Evolutionary conservation across 64 coral and sea anemone species (phyloP), one percentile per base, ranked within the genome.

Genomic region (Hydrozoanthus tunicans): DNA sequence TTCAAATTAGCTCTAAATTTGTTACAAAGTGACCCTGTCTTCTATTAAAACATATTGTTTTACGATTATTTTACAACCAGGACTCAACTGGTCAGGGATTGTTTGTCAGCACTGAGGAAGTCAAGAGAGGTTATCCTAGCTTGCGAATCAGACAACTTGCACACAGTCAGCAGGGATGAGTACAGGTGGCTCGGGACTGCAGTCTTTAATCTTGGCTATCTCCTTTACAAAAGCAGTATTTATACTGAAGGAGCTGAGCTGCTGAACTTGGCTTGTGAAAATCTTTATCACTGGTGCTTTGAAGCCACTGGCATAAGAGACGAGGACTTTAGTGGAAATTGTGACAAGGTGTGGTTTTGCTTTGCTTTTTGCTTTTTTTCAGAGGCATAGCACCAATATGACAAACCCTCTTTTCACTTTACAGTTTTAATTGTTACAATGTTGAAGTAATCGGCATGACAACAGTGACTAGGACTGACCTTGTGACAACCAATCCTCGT

Each of bases 201-300:
- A 43, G 70, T 15, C 24, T 88, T 59, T 70, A 88, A 88, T 60
- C 69, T 88, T 61, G 84, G 84, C 15, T 88, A 73, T 88, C 68
- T 88, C 69, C 32, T 88, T 56, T 57, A 88, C 69, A 88, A 88
- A 70, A 88, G 59, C 53, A 88, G 14, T 11, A 58, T 88, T n/a
- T 73, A 88, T 55, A 73, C 66, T 60, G 69, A 59, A 13, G 84
- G 68, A 59, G 56, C 67, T 43, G 84, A 88, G 56, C 24, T 73
- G 68, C 53, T 88, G 68, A 24, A 3, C 9, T 62, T 88, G 66
- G 84, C 84, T 43, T 88, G 84, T 74, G 84, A 88, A 12, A 73
- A 73, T 73, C 56, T 88, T 5, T 70, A 88, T 17, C 70, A 88
- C 11, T 88, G 84, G 84, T 88, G 84, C 67, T 88, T 73, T 32